These are phyloP conservation scores for Apostichopus japonicus DNA, from an alignment of 35 echinoderm and acorn worm species.

Conservation along the genomic window DNA sequence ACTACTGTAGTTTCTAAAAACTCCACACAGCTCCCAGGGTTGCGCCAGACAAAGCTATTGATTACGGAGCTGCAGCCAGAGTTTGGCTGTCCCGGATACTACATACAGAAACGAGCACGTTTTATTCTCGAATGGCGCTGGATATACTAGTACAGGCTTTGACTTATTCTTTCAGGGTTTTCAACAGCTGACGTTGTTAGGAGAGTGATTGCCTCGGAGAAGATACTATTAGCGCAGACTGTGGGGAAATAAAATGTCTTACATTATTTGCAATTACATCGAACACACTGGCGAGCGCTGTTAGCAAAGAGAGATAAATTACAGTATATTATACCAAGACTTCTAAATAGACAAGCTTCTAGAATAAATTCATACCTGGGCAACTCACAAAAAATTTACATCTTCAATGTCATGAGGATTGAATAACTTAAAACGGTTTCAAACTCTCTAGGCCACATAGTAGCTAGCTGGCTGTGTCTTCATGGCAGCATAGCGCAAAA, in stretches of 20 bases:
- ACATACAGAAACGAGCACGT: neutral
- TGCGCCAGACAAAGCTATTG: slow-evolving; percentile 48
- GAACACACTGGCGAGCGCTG: neutral
- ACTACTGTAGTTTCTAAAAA: neutral
- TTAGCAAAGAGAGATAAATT: neutral
- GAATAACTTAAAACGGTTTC: too few species aligned
- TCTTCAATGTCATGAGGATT: too few species aligned
- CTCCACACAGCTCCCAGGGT: slow-evolving; percentile 1
- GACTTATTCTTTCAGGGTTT: slow-evolving; percentile 2
- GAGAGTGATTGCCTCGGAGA: neutral
- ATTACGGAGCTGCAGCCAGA: slow-evolving; percentile 28
- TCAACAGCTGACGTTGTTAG: neutral
- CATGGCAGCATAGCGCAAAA: too few species aligned
- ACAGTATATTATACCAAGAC: neutral
- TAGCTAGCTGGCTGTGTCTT: too few species aligned
- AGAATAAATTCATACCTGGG: neutral
- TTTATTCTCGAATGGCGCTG: neutral
- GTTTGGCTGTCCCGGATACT: slow-evolving; percentile 21
- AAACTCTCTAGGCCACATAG: too few species aligned
- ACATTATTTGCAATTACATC: slow-evolving; percentile 5
- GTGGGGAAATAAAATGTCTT: slow-evolving; percentile 19
- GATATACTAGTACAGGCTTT: too few species aligned
- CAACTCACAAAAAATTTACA: neutral
- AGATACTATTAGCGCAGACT: slow-evolving; percentile 17
- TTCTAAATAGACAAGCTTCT: neutral